Evolutionary conservation across 2,888 invertebrate genomes (phyloP).

Genomic region (Antitype chi): DNA sequence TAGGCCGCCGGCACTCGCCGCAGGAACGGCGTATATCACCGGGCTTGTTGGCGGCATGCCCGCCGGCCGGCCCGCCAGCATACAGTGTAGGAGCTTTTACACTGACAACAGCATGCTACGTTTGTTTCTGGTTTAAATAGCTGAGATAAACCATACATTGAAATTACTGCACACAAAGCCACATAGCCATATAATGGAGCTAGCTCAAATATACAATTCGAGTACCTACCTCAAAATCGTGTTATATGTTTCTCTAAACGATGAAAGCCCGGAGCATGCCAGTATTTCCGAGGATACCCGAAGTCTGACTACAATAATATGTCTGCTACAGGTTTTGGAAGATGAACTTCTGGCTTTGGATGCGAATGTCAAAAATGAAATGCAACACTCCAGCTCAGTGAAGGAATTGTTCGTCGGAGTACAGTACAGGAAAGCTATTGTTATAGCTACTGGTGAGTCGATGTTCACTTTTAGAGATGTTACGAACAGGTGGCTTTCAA

Average conservation of each 20-base stretch:
- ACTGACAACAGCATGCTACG: not conserved
- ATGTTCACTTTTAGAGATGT: not conserved
- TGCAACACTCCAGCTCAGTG: slow-evolving; percentile 83
- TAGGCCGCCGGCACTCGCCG: too few relatives aligned
- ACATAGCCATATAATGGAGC: not conserved
- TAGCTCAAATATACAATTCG: not conserved
- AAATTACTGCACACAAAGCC: not conserved
- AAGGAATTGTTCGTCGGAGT: slow-evolving; percentile 86
- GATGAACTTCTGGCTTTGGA: slow-evolving; percentile 76
- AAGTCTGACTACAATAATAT: not conserved
- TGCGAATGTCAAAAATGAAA: slow-evolving; percentile 85
- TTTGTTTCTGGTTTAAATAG: not conserved
- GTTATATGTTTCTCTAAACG: not conserved
- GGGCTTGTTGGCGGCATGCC: too few relatives aligned
- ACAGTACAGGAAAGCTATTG: slow-evolving; percentile 87
- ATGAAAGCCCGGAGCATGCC: too few relatives aligned
- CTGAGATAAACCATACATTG: not conserved
- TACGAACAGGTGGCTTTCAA: not conserved
- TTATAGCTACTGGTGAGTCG: slow-evolving; percentile 81
- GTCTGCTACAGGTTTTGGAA: slow-evolving; percentile 75
- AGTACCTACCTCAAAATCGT: not conserved
- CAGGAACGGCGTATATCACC: too few relatives aligned
- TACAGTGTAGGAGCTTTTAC: too few relatives aligned
- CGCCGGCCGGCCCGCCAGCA: too few relatives aligned
- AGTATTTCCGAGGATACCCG: not conserved